Conservation (phyloP, 2,113 vertebrate genomes). For the Tylochromis polylepis region DNA sequence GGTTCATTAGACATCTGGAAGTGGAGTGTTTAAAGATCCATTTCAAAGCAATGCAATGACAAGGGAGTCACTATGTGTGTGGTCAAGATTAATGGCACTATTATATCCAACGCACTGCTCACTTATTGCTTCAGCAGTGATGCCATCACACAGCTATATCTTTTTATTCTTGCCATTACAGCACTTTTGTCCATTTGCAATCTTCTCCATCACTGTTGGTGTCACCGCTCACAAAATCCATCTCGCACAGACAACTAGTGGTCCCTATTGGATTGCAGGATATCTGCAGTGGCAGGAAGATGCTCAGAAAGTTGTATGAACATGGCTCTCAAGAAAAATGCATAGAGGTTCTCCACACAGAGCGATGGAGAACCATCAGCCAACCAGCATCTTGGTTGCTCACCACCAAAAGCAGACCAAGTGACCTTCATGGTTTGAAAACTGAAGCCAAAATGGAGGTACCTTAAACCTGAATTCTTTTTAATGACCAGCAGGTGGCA, state of each 20-base stretch:
- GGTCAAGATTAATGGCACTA: not conserved
- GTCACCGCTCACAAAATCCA: no score
- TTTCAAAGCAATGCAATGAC: not conserved
- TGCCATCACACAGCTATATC: no score
- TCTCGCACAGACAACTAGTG: no score
- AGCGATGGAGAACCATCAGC: not conserved
- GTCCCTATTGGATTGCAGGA: not conserved
- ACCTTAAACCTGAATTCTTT: not conserved
- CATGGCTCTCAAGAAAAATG: not conserved
- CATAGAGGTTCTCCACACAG: not conserved
- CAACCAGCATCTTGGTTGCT: not conserved
- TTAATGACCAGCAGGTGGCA: not conserved
- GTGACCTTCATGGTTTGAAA: not conserved
- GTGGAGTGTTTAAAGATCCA: not conserved
- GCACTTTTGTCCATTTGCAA: no score
- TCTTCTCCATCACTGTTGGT: no score
- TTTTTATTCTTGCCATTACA: no score
- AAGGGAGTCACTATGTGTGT: not conserved
- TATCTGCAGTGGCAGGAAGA: not conserved
- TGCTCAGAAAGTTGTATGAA: not conserved
- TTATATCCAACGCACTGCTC: no score
- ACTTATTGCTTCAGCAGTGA: no score
- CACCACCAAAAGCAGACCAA: not conserved
- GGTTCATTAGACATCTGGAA: not conserved
- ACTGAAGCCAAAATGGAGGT: not conserved